Evolutionary conservation across 1,140 invertebrate species (phyloP), one percentile per base, ranked within the genome.

Genomic region (Lucilia sericata): DNA sequence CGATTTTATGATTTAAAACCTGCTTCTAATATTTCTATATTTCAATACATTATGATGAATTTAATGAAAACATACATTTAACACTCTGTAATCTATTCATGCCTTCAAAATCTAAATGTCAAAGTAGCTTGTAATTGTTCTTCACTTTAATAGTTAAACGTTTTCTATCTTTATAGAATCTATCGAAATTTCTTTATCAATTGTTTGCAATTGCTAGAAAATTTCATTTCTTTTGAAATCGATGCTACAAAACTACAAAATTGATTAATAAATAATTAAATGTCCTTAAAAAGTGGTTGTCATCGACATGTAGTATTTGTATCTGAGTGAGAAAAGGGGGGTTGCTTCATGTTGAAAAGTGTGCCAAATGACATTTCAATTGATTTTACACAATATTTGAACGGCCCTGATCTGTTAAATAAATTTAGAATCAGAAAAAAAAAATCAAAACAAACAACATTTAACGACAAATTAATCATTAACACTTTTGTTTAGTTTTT

Each of bases 291-390:
- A 17, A 60, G 55, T 60, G 55, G 55, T 60, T 60, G 55, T 7
- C 25, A 30, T 30, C 25, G 25, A 30, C 25, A 3, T 60, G 14
- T 60, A n/a, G 14, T 17, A 60, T 60, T 17, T 8, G 55, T 60
- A 60, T 60, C 13, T 60, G 55, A n/a, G 14, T 17, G 0, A 17
- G 13, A 17, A n/a, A 60, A 13, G 51, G 51, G 51, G 51, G 17
- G 14, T 60, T 60, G 2, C n/a, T 60, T n/a, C 14, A n/a, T n/a
- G 51, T 60, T n/a, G 55, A 60, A 60, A 60, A 60, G 55, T 60
- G 55, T 60, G 55, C 55, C 55, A 60, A 60, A 60, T 60, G 55
- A 60, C 55, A 60, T 60, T 60, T 60, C 55, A 60, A 60, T 60
- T n/a, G 55, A 60, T 17, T 60, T 60, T 60, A 60, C 55, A 60